Evolutionary conservation across 2,113 vertebrate genomes (phyloP).

Genomic region (Semnornis frantzii): DNA sequence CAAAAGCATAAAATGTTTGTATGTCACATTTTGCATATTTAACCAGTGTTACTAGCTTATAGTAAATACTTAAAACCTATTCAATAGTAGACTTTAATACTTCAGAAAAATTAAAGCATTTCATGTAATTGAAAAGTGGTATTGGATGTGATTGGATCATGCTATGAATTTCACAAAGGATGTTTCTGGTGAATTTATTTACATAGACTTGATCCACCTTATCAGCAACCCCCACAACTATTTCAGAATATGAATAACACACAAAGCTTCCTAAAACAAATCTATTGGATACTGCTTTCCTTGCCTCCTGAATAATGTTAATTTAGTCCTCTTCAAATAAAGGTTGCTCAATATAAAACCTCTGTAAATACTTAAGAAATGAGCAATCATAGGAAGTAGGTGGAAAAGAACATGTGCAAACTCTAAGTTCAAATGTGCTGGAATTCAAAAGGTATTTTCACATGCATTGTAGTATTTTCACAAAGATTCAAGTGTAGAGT

Average conservation of each 20-base stretch:
- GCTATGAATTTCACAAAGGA: not conserved
- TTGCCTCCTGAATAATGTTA: not conserved
- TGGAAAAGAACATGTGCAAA: not conserved
- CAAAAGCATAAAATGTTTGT: slow-evolving; percentile 39
- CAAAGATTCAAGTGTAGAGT: not conserved
- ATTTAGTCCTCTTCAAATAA: not conserved
- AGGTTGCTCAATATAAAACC: not conserved
- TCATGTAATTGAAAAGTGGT: not conserved
- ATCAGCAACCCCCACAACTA: not conserved
- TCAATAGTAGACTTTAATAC: not conserved
- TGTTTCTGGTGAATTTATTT: not conserved
- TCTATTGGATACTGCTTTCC: not conserved
- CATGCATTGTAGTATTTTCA: slow-evolving; percentile 34
- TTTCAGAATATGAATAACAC: not conserved
- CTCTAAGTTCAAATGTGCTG: not conserved
- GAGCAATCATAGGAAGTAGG: not conserved
- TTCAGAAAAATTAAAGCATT: slow-evolving; percentile 7
- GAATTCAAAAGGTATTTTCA: slow-evolving; percentile 14
- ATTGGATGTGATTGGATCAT: not conserved
- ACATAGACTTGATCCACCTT: not conserved
- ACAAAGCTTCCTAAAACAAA: slow-evolving; percentile 6
- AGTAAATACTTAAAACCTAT: not conserved
- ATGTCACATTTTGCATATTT: not conserved
- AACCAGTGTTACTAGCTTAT: not conserved
- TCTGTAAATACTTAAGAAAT: slow-evolving; percentile 30